Evolutionary conservation across 2,888 invertebrate species (phyloP).

Genomic region (Lasioglossum marginatum): DNA sequence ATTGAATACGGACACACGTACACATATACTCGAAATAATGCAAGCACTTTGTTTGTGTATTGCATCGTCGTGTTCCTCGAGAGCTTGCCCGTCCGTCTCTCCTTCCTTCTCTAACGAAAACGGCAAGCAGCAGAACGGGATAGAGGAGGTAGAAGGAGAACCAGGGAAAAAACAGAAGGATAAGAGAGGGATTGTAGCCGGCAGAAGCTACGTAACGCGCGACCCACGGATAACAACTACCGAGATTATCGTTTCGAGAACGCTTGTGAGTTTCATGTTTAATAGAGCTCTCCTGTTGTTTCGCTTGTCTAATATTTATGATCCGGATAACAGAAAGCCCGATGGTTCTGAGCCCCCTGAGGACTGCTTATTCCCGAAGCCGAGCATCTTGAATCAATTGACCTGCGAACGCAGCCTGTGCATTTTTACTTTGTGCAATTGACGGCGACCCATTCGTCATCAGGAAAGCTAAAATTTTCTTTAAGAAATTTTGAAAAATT

Average conservation of each 20-base stretch:
- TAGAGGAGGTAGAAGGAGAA: not conserved
- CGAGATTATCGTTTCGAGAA: slow-evolving; percentile 52
- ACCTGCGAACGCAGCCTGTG: not conserved
- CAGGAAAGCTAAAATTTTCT: not conserved
- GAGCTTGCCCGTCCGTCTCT: not conserved
- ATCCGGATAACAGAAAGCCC: slow-evolving; percentile 10
- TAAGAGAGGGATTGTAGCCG: slow-evolving; percentile 25
- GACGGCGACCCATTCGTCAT: not conserved
- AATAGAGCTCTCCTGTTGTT: slow-evolving; percentile 26
- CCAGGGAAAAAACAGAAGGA: slow-evolving; percentile 19
- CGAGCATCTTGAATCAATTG: not conserved
- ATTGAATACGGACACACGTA: slow-evolving; percentile 55
- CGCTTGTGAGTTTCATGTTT: slow-evolving; percentile 27
- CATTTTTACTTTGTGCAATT: not conserved
- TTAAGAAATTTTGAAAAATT: no score
- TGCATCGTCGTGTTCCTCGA: slow-evolving; percentile 21
- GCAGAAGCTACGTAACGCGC: slow-evolving; percentile 28
- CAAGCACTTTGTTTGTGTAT: slow-evolving; percentile 31
- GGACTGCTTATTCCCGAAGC: not conserved
- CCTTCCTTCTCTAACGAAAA: not conserved
- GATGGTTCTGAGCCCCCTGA: slow-evolving; percentile 2
- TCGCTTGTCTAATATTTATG: slow-evolving; percentile 40
- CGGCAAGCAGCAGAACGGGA: not conserved
- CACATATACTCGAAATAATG: slow-evolving; percentile 50
- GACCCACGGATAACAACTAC: slow-evolving; percentile 26